phyloP scores from a whole-genome alignment of 2,113 vertebrate genomes.

The Zeus faber region DNA sequence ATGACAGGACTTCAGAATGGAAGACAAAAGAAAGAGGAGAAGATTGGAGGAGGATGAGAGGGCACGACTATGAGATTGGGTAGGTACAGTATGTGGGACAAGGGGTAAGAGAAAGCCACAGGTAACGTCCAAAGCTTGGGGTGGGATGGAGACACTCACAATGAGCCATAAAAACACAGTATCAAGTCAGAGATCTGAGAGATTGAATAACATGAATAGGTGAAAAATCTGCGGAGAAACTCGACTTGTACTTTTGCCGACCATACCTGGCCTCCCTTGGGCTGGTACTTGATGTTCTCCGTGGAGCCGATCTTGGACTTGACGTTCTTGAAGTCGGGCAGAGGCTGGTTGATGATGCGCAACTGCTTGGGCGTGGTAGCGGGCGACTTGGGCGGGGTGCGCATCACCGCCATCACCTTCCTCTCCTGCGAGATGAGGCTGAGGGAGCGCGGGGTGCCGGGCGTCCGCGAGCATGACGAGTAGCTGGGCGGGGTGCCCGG shows the following conservation, averaged over 20 bases:
- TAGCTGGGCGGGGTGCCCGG: constrained; percentile 95
- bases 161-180: neutral
- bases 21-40: neutral
- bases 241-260: neutral
- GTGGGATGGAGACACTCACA: too few species aligned
- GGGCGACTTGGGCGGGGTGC: constrained; percentile 96
- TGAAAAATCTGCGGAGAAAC: neutral
- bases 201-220: neutral
- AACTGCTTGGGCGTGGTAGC: constrained; percentile 92
- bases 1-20: too few species aligned
- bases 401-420: constrained; percentile 87
- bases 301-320: constrained; percentile 96
- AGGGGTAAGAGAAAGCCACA: neutral
- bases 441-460: constrained; percentile 89
- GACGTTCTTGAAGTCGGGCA: constrained; percentile 97
- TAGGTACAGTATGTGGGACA: neutral
- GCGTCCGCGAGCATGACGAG: constrained; percentile 90
- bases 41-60: constrained; percentile 3
- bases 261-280: constrained; percentile 94
- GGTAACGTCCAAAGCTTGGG: neutral
- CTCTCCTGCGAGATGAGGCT: constrained; percentile 92
- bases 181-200: neutral
- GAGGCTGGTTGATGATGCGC: constrained; percentile 91
- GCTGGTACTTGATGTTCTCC: constrained; percentile 98
- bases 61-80: neutral